Percentiles rank a stretch among this genome's conserved stretches.
These are phyloP conservation scores for Rhagologus leucostigma DNA, from an alignment of 2,113 vertebrate genomes.

Conservation along the genomic window DNA sequence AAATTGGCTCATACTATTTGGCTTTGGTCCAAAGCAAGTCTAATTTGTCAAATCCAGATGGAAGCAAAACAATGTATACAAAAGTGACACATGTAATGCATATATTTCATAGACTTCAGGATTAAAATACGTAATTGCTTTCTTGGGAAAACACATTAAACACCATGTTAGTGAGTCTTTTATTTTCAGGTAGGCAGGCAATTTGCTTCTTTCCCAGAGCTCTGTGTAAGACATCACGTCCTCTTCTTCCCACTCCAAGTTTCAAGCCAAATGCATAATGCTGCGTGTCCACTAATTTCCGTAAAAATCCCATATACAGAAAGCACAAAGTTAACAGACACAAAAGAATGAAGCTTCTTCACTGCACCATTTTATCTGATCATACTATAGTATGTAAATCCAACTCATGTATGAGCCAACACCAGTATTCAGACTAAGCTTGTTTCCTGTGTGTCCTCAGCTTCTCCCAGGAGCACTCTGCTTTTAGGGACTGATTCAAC, in stretches of 20 bases:
- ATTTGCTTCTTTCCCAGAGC: neutral
- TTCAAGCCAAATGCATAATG: neutral
- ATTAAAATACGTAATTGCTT: neutral
- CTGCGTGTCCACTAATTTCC: neutral
- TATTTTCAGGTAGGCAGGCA: neutral
- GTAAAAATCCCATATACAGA: neutral
- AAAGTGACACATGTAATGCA: neutral
- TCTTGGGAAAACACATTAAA: neutral
- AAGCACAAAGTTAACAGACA: neutral
- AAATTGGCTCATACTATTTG: slow-evolving; percentile 47
- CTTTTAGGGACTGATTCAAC: neutral
- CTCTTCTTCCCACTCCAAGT: neutral
- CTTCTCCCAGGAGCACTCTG: neutral
- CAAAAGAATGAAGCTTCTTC: neutral
- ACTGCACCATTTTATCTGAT: neutral
- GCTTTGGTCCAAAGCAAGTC: slow-evolving; percentile 18
- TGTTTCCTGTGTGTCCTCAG: neutral
- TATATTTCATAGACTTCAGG: neutral
- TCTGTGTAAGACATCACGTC: neutral
- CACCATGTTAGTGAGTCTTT: neutral
- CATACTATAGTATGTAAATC: rapidly evolving
- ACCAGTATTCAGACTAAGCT: neutral
- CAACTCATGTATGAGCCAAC: neutral
- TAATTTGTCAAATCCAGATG: slow-evolving; percentile 6
- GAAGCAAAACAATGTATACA: neutral